phyloP scores from a whole-genome alignment of 2,888 invertebrate species.

The Lamproptera curius region DNA sequence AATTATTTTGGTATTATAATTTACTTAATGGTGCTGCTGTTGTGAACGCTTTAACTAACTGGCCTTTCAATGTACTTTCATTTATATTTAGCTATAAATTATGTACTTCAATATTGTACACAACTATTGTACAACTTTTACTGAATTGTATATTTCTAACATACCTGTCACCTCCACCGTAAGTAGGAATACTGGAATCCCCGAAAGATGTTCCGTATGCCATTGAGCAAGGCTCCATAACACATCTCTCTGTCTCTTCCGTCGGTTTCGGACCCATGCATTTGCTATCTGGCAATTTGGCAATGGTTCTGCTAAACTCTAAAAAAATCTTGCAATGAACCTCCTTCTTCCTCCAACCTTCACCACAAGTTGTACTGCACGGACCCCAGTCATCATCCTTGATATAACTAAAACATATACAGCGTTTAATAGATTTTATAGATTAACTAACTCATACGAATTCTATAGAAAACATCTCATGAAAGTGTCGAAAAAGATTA shows the following conservation, averaged over 20 bases:
- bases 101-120: no score
- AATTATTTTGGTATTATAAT: no score
- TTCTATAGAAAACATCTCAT: constrained; percentile 12
- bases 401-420: constrained; percentile 84
- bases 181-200: constrained; percentile 63
- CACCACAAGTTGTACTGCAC: constrained; percentile 95
- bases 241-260: constrained; percentile 89
- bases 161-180: constrained; percentile 62
- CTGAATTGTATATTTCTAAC: no score
- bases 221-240: constrained; percentile 86
- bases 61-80: no score
- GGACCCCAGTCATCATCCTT: constrained; percentile 93
- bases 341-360: constrained; percentile 89
- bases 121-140: no score
- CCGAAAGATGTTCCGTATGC: constrained; percentile 78
- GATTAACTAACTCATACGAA: neutral
- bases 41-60: no score
- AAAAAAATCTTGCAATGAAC: constrained; percentile 97
- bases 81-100: no score
- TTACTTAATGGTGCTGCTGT: no score
- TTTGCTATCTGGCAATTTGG: constrained; percentile 91
- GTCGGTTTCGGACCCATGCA: constrained; percentile 92
- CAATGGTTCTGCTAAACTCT: constrained; percentile 93
- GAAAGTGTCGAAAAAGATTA: constrained; percentile 7
- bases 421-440: constrained; percentile 4